phyloP scores from a whole-genome alignment of 2,888 invertebrate species.

The Meiosimyza platycephala region DNA sequence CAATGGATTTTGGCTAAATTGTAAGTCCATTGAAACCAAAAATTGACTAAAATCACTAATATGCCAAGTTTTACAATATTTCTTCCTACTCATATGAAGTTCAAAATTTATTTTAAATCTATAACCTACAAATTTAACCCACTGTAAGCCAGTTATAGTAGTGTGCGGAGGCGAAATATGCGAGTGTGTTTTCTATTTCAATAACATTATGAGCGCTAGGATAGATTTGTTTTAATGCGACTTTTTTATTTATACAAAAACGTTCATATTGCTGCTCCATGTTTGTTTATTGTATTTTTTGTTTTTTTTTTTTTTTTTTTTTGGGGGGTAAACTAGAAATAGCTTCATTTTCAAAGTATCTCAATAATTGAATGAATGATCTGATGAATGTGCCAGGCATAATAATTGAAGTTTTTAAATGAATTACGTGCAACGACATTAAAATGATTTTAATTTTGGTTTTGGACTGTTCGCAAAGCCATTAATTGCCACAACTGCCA shows the following conservation, averaged over 20 bases:
- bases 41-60: no score
- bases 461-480: not conserved
- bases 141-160: not conserved
- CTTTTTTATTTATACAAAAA: constrained; percentile 5
- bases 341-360: constrained; percentile 17
- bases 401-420: constrained; percentile 28
- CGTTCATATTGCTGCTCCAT: not conserved
- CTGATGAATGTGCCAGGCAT: constrained; percentile 32
- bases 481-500: no score
- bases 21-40: no score
- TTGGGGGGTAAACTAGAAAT: not conserved
- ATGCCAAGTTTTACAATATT: no score
- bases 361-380: constrained; percentile 31
- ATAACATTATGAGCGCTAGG: constrained; percentile 21
- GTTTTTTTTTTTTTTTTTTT: not conserved
- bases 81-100: no score
- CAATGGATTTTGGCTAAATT: no score
- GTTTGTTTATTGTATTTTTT: constrained; percentile 15
- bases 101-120: no score
- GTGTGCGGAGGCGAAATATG: no score
- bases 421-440: constrained; percentile 37
- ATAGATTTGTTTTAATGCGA: constrained; percentile 21
- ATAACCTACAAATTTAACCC: not conserved
- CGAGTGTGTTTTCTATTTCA: constrained; percentile 26
- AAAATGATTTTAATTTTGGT: constrained; percentile 13